Percentiles rank a stretch among this genome's conserved stretches.
Evolutionary conservation across 2,797 vertebrate species (phyloP).

Genomic region (Erethizon dorsatum): DNA sequence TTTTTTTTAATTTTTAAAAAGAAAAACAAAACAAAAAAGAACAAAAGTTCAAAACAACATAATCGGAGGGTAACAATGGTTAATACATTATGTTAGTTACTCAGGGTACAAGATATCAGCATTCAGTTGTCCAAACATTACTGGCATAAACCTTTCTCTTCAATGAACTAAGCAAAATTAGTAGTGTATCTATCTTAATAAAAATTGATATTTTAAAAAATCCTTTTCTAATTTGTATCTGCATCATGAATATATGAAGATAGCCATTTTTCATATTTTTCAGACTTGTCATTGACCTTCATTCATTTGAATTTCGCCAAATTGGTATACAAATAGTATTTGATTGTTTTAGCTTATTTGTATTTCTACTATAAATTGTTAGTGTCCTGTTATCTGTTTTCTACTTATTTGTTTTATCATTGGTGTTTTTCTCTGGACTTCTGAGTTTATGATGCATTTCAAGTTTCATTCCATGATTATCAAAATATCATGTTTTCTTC

Average conservation of each 20-base stretch:
- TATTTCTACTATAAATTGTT: neutral
- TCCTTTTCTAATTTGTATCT: neutral
- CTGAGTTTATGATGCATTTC: neutral
- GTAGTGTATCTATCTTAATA: neutral
- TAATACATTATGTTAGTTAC: too few species aligned
- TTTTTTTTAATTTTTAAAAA: too few species aligned
- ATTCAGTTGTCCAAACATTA: too few species aligned
- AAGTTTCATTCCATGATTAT: neutral
- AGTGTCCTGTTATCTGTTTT: neutral
- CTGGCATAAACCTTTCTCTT: too few species aligned
- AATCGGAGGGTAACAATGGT: too few species aligned
- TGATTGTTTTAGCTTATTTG: constrained; percentile 8
- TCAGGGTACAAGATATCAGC: too few species aligned
- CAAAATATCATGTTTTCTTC: neutral
- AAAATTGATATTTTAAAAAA: constrained; percentile 16
- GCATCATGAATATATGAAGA: neutral
- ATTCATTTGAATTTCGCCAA: constrained; percentile 18
- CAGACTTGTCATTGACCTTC: neutral
- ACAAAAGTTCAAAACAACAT: too few species aligned
- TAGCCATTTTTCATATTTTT: neutral
- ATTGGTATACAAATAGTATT: neutral
- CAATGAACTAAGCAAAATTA: too few species aligned
- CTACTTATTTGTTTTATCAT: neutral
- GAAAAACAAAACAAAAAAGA: too few species aligned
- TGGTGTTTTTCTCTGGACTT: neutral